A percentile compares a stretch with the other conserved stretches of the same genome.
Evolutionary conservation across 2,113 vertebrate genomes (phyloP).

Genomic region (Capreolus pygargus): DNA sequence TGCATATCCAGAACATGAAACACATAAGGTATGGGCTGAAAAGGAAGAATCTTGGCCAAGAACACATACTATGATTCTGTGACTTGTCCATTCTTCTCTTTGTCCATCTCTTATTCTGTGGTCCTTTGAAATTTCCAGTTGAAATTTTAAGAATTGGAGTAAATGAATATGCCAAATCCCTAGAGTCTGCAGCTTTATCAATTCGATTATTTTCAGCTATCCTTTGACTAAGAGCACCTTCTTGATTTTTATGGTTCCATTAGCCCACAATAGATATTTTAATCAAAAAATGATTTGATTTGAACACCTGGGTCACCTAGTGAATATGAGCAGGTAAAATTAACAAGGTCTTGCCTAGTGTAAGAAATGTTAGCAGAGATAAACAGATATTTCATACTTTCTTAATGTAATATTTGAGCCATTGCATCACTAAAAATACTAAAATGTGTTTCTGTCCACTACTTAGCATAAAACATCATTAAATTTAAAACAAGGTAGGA

Average conservation of each 20-base stretch:
- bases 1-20: not conserved
- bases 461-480: not conserved
- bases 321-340: conserved; percentile 15
- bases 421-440: not conserved
- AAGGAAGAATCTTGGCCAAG: not conserved
- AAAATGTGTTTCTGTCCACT: not conserved
- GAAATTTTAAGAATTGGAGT: not conserved
- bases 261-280: conserved; percentile 10
- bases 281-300: conserved; percentile 7
- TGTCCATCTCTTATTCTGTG: not conserved
- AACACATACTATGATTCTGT: not conserved
- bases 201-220: not conserved
- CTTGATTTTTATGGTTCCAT: not conserved
- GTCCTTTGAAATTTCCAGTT: conserved; percentile 7
- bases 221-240: not conserved
- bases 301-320: not conserved
- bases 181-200: not conserved
- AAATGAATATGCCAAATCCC: not conserved
- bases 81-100: not conserved
- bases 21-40: not conserved
- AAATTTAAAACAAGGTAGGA: conserved; percentile 5
- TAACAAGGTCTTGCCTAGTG: not conserved
- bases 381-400: not conserved
- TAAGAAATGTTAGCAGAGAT: conserved; percentile 4
- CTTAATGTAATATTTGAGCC: not conserved